These are phyloP conservation scores for Gymnoscelis rufifasciata DNA, from an alignment of 2,888 invertebrate genomes.

Conservation along the genomic window DNA sequence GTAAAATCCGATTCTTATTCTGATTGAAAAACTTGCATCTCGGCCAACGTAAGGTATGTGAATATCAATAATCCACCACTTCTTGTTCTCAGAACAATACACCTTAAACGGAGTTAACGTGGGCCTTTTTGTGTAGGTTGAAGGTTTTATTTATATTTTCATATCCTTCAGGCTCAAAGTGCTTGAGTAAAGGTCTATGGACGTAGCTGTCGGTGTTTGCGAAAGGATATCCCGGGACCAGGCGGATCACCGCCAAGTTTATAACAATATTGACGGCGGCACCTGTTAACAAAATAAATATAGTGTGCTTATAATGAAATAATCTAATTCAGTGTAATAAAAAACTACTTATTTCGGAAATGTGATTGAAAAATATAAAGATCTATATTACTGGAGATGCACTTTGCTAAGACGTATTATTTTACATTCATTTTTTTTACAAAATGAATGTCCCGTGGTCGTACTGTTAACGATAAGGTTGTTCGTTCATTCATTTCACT, in stretches of 20 bases:
- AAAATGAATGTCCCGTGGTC: too few species aligned
- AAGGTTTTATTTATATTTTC: constrained; percentile 53
- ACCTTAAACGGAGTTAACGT: constrained; percentile 5
- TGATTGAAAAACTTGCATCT: constrained; percentile 4
- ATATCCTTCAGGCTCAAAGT: constrained; percentile 56
- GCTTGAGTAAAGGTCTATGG: constrained; percentile 70
- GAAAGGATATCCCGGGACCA: constrained; percentile 73
- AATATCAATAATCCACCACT: too few species aligned
- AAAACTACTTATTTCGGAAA: too few species aligned
- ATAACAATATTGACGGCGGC: constrained; percentile 66
- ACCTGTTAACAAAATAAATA: constrained; percentile 72
- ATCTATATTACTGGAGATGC: too few species aligned
- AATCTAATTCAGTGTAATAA: too few species aligned
- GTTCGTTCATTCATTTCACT: too few species aligned
- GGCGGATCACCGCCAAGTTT: constrained; percentile 65
- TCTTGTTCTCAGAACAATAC: constrained; percentile 9
- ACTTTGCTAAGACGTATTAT: too few species aligned
- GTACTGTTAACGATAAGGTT: too few species aligned
- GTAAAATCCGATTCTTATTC: constrained; percentile 9
- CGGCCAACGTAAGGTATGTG: not conserved
- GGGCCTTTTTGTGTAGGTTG: constrained; percentile 14
- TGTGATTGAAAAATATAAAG: too few species aligned
- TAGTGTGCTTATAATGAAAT: too few species aligned
- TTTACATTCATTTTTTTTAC: too few species aligned
- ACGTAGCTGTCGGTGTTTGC: constrained; percentile 73